Percentiles rank a stretch among this genome's conserved stretches.
Evolutionary conservation across 2,113 vertebrate species (phyloP).

Genomic region (Corvus moneduloides): DNA sequence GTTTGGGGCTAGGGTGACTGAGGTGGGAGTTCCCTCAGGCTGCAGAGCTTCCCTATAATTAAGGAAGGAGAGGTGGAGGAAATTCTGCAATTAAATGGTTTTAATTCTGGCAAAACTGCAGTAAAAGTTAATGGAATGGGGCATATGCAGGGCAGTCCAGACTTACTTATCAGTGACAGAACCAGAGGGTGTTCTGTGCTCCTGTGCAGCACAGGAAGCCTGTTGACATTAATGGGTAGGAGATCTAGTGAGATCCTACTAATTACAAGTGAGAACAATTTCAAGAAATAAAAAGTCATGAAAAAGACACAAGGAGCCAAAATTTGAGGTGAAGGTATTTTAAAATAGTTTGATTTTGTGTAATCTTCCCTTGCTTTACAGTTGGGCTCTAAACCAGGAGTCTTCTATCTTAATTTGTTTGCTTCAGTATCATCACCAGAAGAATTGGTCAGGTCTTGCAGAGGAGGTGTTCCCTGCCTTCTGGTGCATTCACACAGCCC

Average conservation of each 20-base stretch:
- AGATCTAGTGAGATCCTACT: neutral
- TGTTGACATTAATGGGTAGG: neutral
- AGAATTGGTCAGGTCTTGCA: neutral
- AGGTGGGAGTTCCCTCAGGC: neutral
- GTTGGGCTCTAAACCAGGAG: neutral
- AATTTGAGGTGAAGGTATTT: neutral
- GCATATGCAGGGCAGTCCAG: neutral
- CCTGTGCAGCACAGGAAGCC: neutral
- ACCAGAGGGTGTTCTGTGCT: neutral
- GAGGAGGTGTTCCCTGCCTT: neutral
- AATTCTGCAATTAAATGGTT: neutral
- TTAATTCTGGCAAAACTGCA: neutral
- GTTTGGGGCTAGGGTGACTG: neutral
- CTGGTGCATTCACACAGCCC: neutral
- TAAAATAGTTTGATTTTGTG: neutral
- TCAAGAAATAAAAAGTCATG: neutral
- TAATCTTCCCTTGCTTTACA: neutral
- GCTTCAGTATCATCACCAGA: neutral
- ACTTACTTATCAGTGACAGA: neutral
- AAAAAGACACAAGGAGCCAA: neutral
- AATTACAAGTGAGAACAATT: neutral
- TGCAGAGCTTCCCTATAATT: neutral
- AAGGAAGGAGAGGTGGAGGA: neutral
- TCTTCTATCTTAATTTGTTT: neutral
- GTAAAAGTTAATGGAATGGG: neutral